Conservation (phyloP, 2,797 vertebrate species). For the Ctenopoma multispine region DNA sequence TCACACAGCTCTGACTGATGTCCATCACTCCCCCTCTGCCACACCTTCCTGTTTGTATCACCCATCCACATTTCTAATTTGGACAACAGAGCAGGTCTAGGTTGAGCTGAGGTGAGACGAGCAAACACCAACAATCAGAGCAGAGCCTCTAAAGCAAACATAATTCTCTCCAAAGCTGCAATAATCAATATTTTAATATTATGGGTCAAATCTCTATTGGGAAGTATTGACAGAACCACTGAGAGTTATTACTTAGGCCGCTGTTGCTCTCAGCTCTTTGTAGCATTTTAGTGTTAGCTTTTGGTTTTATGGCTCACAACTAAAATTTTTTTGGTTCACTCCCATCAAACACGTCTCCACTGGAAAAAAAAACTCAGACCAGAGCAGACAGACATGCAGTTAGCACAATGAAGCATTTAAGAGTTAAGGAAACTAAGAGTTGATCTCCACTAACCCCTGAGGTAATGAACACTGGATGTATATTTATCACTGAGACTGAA, state of each 20-base stretch:
- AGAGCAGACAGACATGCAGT: too few species aligned
- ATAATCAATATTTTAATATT: not conserved
- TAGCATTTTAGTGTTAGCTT: not conserved
- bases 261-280: not conserved
- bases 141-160: conserved; percentile 7
- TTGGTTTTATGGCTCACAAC: not conserved
- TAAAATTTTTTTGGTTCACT: not conserved
- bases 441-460: too few species aligned
- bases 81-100: conserved; percentile 6
- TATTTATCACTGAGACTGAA: too few species aligned
- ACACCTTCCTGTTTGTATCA: conserved; percentile 17
- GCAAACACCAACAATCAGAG: conserved; percentile 5
- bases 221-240: not conserved
- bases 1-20: conserved; percentile 36
- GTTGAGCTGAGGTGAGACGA: conserved; percentile 20
- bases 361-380: not conserved
- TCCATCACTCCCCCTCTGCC: not conserved
- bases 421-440: too few species aligned
- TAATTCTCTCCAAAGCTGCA: conserved; percentile 10
- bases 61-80: conserved; percentile 37
- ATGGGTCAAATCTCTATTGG: not conserved
- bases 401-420: too few species aligned
- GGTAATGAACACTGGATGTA: too few species aligned
- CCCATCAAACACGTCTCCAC: conserved; percentile 19
- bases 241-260: not conserved